phyloP scores from a whole-genome alignment of 1,140 invertebrate genomes.

The Drosophila parvula region DNA sequence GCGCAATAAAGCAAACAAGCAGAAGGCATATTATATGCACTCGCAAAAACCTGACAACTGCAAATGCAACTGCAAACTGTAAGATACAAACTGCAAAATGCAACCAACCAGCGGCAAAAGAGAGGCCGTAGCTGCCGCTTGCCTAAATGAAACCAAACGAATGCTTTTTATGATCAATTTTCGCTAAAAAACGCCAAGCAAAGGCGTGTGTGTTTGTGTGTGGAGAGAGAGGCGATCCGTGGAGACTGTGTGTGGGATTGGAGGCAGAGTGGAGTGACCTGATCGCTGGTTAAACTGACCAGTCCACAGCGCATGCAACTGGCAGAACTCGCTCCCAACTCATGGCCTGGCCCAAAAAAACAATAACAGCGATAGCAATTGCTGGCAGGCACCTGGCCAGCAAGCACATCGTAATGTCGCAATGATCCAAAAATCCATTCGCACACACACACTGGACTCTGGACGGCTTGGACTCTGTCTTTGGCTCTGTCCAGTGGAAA shows the following conservation, averaged over 20 bases:
- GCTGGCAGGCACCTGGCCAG: conserved; percentile 37
- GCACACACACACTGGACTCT: background rate
- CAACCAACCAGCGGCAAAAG: conserved; percentile 18
- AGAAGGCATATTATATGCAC: conserved; percentile 63
- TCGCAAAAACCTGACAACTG: conserved; percentile 61
- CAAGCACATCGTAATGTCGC: conserved; percentile 40
- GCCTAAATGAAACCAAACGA: conserved; percentile 68
- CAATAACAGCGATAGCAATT: conserved; percentile 30
- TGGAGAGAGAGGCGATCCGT: background rate
- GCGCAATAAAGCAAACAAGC: conserved; percentile 72
- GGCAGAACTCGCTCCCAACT: conserved; percentile 46
- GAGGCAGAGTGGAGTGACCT: conserved; percentile 44
- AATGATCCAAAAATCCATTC: conserved; percentile 35
- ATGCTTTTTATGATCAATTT: conserved; percentile 63
- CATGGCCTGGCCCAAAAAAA: conserved; percentile 40
- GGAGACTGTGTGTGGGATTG: conserved; percentile 6
- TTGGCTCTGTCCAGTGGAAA: conserved; percentile 16
- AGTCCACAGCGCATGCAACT: conserved; percentile 37
- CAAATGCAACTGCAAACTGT: conserved; percentile 39
- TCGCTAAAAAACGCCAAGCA: conserved; percentile 35
- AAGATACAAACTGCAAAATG: conserved; percentile 25
- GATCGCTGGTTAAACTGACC: conserved; percentile 41
- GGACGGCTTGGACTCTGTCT: background rate
- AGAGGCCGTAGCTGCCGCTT: conserved; percentile 3
- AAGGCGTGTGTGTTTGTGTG: conserved; percentile 7